phyloP scores from a whole-genome alignment of 1,140 invertebrate genomes.

The Gryon sp. region DNA sequence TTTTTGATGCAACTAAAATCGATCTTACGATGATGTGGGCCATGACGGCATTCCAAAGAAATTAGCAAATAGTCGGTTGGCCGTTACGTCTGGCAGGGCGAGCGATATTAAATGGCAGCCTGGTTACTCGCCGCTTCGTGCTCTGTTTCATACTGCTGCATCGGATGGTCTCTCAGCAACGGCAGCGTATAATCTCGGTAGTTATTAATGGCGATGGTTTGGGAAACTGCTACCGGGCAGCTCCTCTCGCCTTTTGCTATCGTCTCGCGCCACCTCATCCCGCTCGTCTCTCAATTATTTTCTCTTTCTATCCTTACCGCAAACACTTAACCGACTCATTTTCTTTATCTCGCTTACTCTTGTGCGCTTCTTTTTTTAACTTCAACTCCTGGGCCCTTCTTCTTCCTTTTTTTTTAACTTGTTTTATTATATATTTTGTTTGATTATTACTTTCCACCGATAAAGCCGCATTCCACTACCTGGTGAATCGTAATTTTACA shows the following conservation, averaged over 20 bases:
- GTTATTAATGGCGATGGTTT: conserved; percentile 78
- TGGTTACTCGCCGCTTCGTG: conserved; percentile 63
- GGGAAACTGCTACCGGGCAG: conserved; percentile 78
- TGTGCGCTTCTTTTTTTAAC: conserved; percentile 24
- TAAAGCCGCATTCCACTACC: conserved; percentile 72
- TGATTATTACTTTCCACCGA: conserved; percentile 51
- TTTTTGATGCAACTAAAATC: conserved; percentile 59
- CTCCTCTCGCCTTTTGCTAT: conserved; percentile 63
- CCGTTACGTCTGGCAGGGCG: conserved; percentile 65
- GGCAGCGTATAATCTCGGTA: conserved; percentile 77
- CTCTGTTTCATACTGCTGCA: conserved; percentile 61
- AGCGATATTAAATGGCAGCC: conserved; percentile 73
- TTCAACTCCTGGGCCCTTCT: no score
- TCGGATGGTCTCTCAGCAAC: conserved; percentile 63
- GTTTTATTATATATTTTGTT: conserved; percentile 30
- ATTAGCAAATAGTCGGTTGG: conserved; percentile 72
- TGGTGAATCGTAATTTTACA: conserved; percentile 41
- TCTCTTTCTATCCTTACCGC: conserved; percentile 57
- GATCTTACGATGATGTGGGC: conserved; percentile 57
- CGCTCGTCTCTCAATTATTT: conserved; percentile 61
- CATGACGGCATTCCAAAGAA: conserved; percentile 71
- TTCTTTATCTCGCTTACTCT: conserved; percentile 49
- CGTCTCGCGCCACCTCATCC: conserved; percentile 48
- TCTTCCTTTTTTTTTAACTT: conserved; percentile 43
- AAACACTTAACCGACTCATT: conserved; percentile 61